Base-by-base conservation (phyloP, 2,797 vertebrate genomes). In the Morelia viridis region DNA sequence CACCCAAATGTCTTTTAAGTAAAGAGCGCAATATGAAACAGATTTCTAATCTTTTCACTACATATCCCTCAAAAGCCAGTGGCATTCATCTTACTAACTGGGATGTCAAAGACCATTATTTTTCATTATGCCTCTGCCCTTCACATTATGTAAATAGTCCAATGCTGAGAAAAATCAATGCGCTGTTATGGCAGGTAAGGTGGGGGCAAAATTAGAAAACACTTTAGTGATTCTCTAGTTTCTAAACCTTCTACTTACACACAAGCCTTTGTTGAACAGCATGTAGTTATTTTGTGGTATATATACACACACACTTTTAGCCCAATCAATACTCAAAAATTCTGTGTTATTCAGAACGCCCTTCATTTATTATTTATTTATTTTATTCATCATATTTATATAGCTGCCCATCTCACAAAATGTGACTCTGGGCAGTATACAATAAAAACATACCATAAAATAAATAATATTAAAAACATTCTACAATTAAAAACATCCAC, bases 51-150 rank as follows among this genome's bases (percentile, higher is more conserved):
- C 65, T 35, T n/a, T 88, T 56, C 9, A 26, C 53, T 60, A 10
- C 85, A 28, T 61, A 56, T 41, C n/a, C 17, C 22, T 31, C 60
- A 88, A 80, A 91, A 56, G 68, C 46, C 31, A 22, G 19, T 64
- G 7, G 41, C 86, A 83, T 88, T 91, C 58, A 19, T 88, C 86
- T 91, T 91, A 88, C 60, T 88, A 91, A 91, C 53, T 91, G 86
- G 41, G 41, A 83, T 88, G 71, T 83, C 86, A 88, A 88, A 91
- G 57, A 80, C n/a, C 68, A 88, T 62, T 80, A 60, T n/a, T 53
- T 88, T 53, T 88, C 35, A 91, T 88, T 64, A 64, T 80, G 88
- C 80, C 41, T 6, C 68, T 53, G 13, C n/a, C 87, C 85, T 91
- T 83, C 68, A 62, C 68, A 91, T 88, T 88, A 35, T 83, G 86